A percentile compares a stretch with the other conserved stretches of the same genome.
Evolutionary conservation across 2,113 vertebrate genomes (phyloP).

Genomic region (Amblyornis subalaris): DNA sequence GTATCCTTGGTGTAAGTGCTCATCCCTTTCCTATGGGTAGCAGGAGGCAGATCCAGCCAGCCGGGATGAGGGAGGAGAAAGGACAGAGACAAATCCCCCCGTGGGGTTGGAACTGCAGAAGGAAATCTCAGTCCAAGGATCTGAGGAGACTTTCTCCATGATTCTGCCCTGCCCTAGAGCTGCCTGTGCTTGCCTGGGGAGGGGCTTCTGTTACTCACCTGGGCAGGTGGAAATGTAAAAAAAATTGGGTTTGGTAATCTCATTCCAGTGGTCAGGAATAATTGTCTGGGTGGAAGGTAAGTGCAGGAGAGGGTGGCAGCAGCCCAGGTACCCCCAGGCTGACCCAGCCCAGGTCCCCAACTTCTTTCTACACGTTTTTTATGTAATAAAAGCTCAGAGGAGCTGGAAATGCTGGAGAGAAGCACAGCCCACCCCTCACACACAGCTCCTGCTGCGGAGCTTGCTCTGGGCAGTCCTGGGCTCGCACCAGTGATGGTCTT

Average conservation of each 20-base stretch:
- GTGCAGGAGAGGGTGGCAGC: background rate
- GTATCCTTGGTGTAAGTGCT: rapidly evolving
- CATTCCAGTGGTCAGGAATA: rapidly evolving
- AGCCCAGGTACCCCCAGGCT: background rate
- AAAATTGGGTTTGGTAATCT: background rate
- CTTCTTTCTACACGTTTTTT: rapidly evolving
- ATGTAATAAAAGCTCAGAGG: background rate
- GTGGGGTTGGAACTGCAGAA: rapidly evolving
- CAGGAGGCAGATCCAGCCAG: background rate
- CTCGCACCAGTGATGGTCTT: background rate
- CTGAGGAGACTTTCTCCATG: background rate
- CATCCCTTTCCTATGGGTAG: rapidly evolving
- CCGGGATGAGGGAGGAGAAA: background rate
- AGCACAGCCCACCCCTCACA: background rate
- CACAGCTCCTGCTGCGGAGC: rapidly evolving
- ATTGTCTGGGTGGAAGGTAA: rapidly evolving
- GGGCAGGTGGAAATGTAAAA: background rate
- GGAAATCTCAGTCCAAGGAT: background rate
- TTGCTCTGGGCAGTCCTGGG: background rate
- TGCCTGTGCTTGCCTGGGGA: background rate
- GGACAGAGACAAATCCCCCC: background rate
- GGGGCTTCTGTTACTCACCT: rapidly evolving
- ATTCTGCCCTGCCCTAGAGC: background rate
- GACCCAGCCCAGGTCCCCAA: background rate
- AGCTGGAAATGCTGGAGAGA: background rate